Conservation (phyloP, 1,140 invertebrate genomes). For the Littorina saxatilis region DNA sequence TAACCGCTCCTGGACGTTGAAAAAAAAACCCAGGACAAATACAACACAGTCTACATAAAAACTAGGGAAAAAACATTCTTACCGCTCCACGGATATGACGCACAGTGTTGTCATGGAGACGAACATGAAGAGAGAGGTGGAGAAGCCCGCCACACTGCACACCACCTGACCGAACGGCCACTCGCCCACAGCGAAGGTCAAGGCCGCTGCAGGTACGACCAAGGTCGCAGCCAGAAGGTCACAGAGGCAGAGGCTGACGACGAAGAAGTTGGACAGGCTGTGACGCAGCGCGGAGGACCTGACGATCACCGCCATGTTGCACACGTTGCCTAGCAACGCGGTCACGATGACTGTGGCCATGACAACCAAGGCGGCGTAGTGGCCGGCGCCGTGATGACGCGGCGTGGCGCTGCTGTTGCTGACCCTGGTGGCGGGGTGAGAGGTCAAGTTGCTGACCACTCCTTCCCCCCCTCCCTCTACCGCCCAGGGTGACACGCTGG, state of each 20-base stretch:
- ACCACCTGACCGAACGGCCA: neutral
- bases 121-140: constrained; percentile 34
- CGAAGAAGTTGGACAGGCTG: constrained; percentile 29
- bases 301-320: constrained; percentile 19
- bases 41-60: no score
- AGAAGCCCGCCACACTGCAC: constrained; percentile 25
- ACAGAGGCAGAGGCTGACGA: constrained; percentile 11
- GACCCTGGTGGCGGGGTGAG: neutral
- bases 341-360: neutral
- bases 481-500: no score
- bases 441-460: no score
- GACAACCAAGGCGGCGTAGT: constrained; percentile 5
- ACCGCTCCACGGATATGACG: constrained; percentile 45
- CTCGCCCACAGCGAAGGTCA: neutral
- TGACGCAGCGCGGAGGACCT: neutral
- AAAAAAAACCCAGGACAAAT: no score
- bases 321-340: constrained; percentile 10
- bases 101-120: constrained; percentile 40
- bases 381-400: neutral
- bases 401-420: neutral
- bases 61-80: no score
- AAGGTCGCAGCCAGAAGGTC: constrained; percentile 10
- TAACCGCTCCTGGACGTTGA: no score
- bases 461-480: no score
- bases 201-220: constrained; percentile 19